These are phyloP conservation scores for Potamarius usumacintae DNA, from an alignment of 2,113 vertebrate genomes.

Conservation along the genomic window DNA sequence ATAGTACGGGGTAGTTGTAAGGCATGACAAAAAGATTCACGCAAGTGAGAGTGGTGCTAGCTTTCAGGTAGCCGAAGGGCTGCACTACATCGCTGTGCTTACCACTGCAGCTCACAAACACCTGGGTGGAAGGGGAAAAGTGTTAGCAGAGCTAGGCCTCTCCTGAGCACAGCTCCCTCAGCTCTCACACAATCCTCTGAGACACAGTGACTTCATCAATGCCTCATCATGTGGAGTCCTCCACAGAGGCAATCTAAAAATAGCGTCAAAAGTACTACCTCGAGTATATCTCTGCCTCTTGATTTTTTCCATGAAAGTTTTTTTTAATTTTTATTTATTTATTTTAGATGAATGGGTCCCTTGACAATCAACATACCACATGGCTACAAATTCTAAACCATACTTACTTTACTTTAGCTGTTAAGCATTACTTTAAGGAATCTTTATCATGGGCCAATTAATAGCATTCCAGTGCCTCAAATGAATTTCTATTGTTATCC, in stretches of 20 bases:
- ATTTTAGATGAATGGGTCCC: not conserved
- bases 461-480: not conserved
- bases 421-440: not conserved
- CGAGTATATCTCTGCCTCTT: not conserved
- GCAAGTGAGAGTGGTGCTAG: conserved; percentile 94
- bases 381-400: not conserved
- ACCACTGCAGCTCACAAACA: conserved; percentile 96
- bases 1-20: conserved; percentile 95
- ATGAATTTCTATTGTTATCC: not conserved
- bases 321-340: not conserved
- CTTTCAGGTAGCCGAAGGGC: conserved; percentile 96
- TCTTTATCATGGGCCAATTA: not conserved
- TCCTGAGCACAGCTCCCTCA: conserved; percentile 14
- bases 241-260: conserved; percentile 37
- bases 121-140: conserved; percentile 70
- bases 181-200: conserved; percentile 27
- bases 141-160: conserved; percentile 29
- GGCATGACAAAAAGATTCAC: conserved; percentile 99
- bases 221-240: conserved; percentile 20
- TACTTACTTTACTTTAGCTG: not conserved
- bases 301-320: not conserved
- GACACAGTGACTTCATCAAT: conserved; percentile 38
- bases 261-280: conserved; percentile 8
- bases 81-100: conserved; percentile 96
- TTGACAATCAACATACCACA: not conserved